phyloP scores from a whole-genome alignment of 2,888 invertebrate genomes.

The Drosophila neotestacea region DNA sequence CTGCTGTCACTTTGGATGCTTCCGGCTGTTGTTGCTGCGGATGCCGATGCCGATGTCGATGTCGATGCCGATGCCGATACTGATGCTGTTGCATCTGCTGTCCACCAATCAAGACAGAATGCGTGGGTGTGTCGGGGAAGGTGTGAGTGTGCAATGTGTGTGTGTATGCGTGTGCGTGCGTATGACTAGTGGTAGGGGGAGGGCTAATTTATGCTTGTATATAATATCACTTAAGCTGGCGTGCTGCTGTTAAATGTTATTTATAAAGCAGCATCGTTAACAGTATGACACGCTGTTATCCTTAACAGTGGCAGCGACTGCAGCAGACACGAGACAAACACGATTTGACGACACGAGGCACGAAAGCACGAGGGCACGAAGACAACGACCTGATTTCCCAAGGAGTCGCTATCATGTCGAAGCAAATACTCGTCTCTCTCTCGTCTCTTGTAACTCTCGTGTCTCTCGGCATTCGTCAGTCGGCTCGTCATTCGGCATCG shows the following conservation, averaged over 20 bases:
- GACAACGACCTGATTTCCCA: conserved; percentile 72
- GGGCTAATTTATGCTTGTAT: conserved; percentile 62
- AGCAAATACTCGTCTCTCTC: background rate
- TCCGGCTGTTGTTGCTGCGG: conserved; percentile 53
- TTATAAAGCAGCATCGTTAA: conserved; percentile 44
- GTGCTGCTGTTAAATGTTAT: conserved; percentile 41
- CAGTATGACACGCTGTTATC: conserved; percentile 37
- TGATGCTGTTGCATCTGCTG: conserved; percentile 76
- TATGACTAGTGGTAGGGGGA: background rate
- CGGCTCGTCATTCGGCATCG: conserved; percentile 22
- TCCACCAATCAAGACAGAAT: conserved; percentile 80
- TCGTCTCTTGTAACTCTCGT: background rate
- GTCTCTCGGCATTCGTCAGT: background rate
- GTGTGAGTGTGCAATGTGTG: background rate
- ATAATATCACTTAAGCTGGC: conserved; percentile 76
- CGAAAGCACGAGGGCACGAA: conserved; percentile 56
- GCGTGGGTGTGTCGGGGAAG: conserved; percentile 44
- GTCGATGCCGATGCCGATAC: conserved; percentile 41
- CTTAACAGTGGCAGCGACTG: conserved; percentile 40
- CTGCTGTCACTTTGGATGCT: conserved; percentile 50
- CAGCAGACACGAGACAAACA: conserved; percentile 1
- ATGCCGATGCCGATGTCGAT: conserved; percentile 67
- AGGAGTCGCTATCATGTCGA: conserved; percentile 31
- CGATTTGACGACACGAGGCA: conserved; percentile 18
- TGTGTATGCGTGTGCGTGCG: background rate